A percentile compares a stretch with the other conserved stretches of the same genome.
These are phyloP conservation scores for Empis stercorea DNA, from an alignment of 2,888 invertebrate species.

Conservation along the genomic window DNA sequence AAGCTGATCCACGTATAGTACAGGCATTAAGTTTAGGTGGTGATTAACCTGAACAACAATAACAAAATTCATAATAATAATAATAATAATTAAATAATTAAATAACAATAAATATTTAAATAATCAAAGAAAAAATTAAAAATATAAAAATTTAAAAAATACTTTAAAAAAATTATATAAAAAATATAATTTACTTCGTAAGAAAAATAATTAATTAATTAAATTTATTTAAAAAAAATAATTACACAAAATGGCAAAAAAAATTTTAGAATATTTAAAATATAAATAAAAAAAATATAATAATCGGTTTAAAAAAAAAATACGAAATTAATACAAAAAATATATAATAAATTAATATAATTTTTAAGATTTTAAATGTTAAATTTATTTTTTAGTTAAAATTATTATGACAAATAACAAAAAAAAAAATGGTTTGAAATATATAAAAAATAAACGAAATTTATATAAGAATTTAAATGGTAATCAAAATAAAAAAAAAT, in stretches of 20 bases:
- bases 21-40: conserved; percentile 83
- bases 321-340: too few relatives aligned
- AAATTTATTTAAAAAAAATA: conserved; percentile 1
- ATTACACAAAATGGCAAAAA: neutral
- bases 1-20: conserved; percentile 95
- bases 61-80: conserved; percentile 3
- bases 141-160: neutral
- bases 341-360: too few relatives aligned
- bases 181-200: conserved; percentile 5
- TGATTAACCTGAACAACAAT: conserved; percentile 40
- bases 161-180: neutral
- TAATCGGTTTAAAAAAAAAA: too few relatives aligned
- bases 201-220: neutral
- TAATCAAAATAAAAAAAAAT: too few relatives aligned
- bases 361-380: too few relatives aligned
- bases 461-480: too few relatives aligned
- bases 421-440: too few relatives aligned
- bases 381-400: too few relatives aligned
- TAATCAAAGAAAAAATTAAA: conserved; percentile 4
- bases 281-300: conserved; percentile 6
- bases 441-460: too few relatives aligned
- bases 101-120: conserved; percentile 5
- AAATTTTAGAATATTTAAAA: neutral
- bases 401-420: too few relatives aligned
- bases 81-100: conserved; percentile 4